Base-by-base conservation (phyloP, 2,797 vertebrate genomes). In the Cichlasoma orientale region DNA sequence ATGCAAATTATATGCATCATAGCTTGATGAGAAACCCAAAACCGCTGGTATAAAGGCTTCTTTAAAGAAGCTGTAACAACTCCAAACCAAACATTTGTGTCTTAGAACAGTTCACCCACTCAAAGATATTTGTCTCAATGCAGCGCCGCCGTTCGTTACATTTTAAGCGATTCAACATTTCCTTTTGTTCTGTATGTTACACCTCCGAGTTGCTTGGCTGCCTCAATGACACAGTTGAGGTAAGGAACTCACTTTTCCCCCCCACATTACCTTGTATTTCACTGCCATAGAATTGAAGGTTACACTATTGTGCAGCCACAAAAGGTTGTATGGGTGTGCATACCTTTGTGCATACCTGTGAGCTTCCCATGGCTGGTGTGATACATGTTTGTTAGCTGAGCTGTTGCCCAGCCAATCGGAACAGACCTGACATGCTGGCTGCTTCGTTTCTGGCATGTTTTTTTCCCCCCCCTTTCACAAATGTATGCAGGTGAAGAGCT, bases 391-490 rank as follows among this genome's bases (percentile, higher is more conserved):
- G 88, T 92, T 90, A 89, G 87, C 82, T n/a, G 27, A 27, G 75
- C 85, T 25, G 73, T 86, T 92, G 90, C 91, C 86, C 92, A 93
- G 89, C 93, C 91, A 93, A 85, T 92, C 19, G 89, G 91, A 94
- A 94, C 93, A 82, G 86, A 75, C 81, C 73, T 41, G 90, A 90
- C 78, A 73, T 89, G 83, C 84, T 18, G 79, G 75, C 88, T 89
- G 89, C 86, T 82, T 89, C 76, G 31, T 91, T 92, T 87, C 81
- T 90, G 80, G 19, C 83, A 72, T 84, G 50, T 82, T 76, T 81
- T n/a, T n/a, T 78, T 55, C 4, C 21, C 31, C 59, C 53, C 23
- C 53, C 29, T 52, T 70, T 41, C 57, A 21, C 33, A 16, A 50
- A 44, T 72, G 61, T 70, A 57, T 72, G 53, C 21, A 31, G 41